Evolutionary conservation across 2,888 invertebrate species (phyloP).

Genomic region (Pollenia angustigena): DNA sequence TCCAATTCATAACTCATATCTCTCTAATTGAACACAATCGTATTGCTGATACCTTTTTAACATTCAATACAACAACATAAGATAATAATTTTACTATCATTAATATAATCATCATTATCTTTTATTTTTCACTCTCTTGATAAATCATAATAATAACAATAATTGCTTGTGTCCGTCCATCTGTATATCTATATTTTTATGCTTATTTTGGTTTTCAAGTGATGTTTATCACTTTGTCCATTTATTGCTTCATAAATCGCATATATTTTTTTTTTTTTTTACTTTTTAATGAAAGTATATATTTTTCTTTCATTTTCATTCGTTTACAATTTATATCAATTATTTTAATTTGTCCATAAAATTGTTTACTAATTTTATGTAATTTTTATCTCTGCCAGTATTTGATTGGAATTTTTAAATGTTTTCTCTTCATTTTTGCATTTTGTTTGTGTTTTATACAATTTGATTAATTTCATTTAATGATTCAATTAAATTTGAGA

Average conservation of each 20-base stretch:
- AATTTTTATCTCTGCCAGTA: slow-evolving; percentile 27
- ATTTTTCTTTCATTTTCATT: slow-evolving; percentile 45
- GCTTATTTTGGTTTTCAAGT: neutral
- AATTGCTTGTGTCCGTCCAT: slow-evolving; percentile 35
- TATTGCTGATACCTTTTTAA: slow-evolving; percentile 31
- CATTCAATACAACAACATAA: neutral
- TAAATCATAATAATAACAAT: slow-evolving; percentile 4
- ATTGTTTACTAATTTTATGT: slow-evolving; percentile 61
- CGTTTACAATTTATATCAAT: slow-evolving; percentile 46
- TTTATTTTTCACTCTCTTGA: neutral
- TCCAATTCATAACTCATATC: neutral
- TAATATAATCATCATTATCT: slow-evolving; percentile 29
- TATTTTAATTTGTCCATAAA: slow-evolving; percentile 67
- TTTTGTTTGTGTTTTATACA: slow-evolving; percentile 12
- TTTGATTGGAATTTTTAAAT: slow-evolving; percentile 54
- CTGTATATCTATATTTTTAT: neutral
- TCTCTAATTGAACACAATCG: neutral
- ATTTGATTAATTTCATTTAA: slow-evolving; percentile 60
- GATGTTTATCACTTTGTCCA: neutral
- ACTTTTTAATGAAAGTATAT: slow-evolving; percentile 33
- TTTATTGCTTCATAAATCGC: slow-evolving; percentile 36
- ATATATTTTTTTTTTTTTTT: neutral
- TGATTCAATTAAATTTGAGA: slow-evolving; percentile 56
- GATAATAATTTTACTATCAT: slow-evolving; percentile 1
- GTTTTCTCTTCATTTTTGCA: neutral